Evolutionary conservation across 2,888 invertebrate species (phyloP), one percentile per base, ranked within the genome.

Genomic region (Athalia cordata): DNA sequence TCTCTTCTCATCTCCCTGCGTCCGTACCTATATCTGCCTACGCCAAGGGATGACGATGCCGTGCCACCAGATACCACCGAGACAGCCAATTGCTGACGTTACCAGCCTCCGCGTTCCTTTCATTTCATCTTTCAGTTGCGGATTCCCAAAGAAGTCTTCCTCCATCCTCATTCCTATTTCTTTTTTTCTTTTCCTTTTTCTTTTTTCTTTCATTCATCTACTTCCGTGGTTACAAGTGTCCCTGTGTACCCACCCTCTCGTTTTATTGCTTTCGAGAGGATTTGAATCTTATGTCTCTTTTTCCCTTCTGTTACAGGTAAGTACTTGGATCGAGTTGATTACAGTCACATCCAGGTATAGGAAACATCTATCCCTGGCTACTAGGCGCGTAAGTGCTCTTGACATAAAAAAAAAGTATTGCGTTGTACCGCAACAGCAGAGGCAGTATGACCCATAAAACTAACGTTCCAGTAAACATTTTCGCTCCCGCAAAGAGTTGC

Each of bases 221-320:
- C 29, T 29, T 29, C 29, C 2, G 29, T 29, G 29, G 29, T 29
- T 29, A 29, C 29, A 29, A 29, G 29, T 29, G 29, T 29, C 29
- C 29, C 29, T 29, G 2, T 29, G 1, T 29, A 29, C 29, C 29
- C 29, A 29, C 29, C 29, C 29, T 29, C 29, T 29, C 29, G 29
- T 29, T 29, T 29, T 29, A 29, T 29, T 29, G 29, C 29, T 2
- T 29, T 29, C 29, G 2, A 29, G 2, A 29, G 29, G 29, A 29
- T 29, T 29, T 1, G 43, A 4, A 47, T 75, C 49, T 29, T 75
- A 15, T n/a, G 61, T 52, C 29, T 15, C 11, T 67, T 7, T 49
- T 67, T 59, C 29, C 45, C n/a, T 11, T 75, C 8, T 72, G 72
- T 72, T 72, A 59, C 72, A 72, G 72, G 75, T 62, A n/a, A 75